These are phyloP conservation scores for Epinotia bilunana DNA, from an alignment of 2,888 invertebrate species.

Conservation along the genomic window DNA sequence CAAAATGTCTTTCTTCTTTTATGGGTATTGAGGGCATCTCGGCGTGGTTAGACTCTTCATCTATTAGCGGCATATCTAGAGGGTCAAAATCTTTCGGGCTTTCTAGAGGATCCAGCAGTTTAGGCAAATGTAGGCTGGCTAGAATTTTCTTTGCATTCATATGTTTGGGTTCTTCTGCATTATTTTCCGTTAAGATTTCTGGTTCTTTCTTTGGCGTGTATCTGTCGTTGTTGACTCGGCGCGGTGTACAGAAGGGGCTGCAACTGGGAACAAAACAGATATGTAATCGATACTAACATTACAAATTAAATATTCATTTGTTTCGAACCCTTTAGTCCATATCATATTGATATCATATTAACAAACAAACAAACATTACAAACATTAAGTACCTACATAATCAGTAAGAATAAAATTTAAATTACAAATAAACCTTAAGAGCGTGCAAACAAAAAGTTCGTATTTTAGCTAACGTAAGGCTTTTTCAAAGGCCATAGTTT, in stretches of 20 bases:
- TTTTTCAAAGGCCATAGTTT: no score
- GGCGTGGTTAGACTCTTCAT: conserved; percentile 5
- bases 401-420: no score
- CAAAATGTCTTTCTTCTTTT: conserved; percentile 20
- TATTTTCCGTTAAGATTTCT: conserved; percentile 40
- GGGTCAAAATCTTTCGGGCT: conserved; percentile 4
- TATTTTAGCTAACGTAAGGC: no score
- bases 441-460: no score
- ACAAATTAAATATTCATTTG: no score
- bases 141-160: neutral
- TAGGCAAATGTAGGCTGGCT: neutral
- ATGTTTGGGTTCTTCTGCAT: conserved; percentile 19
- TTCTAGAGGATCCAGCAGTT: neutral
- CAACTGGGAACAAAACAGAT: conserved; percentile 59
- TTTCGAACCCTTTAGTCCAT: no score
- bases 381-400: no score
- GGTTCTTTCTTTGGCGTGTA: conserved; percentile 59
- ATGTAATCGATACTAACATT: neutral
- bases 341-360: no score
- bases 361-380: no score
- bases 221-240: conserved; percentile 58
- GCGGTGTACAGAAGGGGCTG: conserved; percentile 70
- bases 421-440: no score
- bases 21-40: neutral
- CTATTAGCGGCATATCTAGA: conserved; percentile 32